phyloP scores from a whole-genome alignment of 2,888 invertebrate genomes.

The Sinohyriopsis cumingii region DNA sequence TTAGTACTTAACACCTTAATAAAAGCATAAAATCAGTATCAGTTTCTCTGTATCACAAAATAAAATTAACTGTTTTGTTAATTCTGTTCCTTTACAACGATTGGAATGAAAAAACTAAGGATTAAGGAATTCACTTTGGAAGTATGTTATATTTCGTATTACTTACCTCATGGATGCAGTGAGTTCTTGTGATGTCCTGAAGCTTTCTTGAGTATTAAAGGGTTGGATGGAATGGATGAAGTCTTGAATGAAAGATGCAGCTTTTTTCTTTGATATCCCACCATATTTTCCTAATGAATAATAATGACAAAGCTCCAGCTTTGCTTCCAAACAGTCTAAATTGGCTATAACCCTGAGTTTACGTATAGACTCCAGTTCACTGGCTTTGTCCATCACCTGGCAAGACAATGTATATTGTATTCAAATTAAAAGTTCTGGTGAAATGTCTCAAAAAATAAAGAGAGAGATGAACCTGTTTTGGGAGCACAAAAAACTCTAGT shows the following conservation, averaged over 20 bases:
- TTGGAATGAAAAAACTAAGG: too few species aligned
- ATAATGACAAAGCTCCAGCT: constrained; percentile 57
- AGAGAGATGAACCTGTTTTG: too few species aligned
- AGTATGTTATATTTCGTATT: neutral
- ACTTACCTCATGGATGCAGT: constrained; percentile 67
- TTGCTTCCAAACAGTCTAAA: constrained; percentile 52
- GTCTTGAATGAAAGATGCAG: constrained; percentile 53
- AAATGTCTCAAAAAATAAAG: too few species aligned
- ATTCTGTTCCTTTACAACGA: too few species aligned
- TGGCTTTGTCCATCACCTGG: constrained; percentile 49
- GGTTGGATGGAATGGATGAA: constrained; percentile 62
- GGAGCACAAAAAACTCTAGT: too few species aligned
- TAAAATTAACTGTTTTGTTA: too few species aligned
- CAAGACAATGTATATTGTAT: constrained; percentile 9
- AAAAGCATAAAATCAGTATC: too few species aligned
- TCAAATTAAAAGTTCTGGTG: too few species aligned
- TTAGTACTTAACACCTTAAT: too few species aligned
- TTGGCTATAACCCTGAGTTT: constrained; percentile 61
- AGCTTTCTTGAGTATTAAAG: constrained; percentile 55
- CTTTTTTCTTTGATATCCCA: constrained; percentile 54
- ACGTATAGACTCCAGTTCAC: constrained; percentile 60
- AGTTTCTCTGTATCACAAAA: too few species aligned
- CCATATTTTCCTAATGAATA: constrained; percentile 62
- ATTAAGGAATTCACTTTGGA: too few species aligned
- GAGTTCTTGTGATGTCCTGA: constrained; percentile 54